These are phyloP conservation scores for Anomalospiza imberbis DNA, from an alignment of 2,797 vertebrate species.

Conservation along the genomic window DNA sequence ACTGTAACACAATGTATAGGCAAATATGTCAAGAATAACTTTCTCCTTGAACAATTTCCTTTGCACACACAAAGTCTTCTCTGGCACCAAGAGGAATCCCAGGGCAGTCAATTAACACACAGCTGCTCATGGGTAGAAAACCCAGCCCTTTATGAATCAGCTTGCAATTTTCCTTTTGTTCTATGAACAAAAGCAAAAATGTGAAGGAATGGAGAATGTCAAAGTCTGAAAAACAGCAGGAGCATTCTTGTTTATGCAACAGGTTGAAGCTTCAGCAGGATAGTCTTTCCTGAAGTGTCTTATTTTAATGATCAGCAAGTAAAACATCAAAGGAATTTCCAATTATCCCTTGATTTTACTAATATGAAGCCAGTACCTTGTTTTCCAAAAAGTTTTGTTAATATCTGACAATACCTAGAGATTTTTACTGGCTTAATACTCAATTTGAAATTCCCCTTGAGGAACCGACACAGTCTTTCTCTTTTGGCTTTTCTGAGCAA, in stretches of 20 bases:
- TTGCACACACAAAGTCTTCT: neutral
- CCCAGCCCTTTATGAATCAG: neutral
- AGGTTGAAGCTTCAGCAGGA: neutral
- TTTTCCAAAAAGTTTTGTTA: neutral
- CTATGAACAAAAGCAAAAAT: neutral
- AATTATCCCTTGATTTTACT: neutral
- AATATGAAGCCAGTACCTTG: neutral
- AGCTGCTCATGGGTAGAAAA: neutral
- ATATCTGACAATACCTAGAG: neutral
- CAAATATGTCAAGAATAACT: neutral
- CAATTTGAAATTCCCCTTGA: neutral
- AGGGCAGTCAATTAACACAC: constrained; percentile 26
- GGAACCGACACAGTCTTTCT: neutral
- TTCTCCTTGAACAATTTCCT: neutral
- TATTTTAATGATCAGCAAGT: neutral
- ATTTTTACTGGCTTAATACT: neutral
- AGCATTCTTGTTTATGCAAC: neutral
- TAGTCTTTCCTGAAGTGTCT: neutral
- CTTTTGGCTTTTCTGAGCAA: neutral
- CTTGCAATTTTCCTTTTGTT: neutral
- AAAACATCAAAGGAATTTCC: neutral
- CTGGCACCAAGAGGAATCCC: neutral
- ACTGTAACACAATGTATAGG: neutral
- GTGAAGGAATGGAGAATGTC: neutral
- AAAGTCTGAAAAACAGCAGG: neutral